These are phyloP conservation scores for Hyppa rectilinea DNA, from an alignment of 2,888 invertebrate genomes.

Conservation along the genomic window DNA sequence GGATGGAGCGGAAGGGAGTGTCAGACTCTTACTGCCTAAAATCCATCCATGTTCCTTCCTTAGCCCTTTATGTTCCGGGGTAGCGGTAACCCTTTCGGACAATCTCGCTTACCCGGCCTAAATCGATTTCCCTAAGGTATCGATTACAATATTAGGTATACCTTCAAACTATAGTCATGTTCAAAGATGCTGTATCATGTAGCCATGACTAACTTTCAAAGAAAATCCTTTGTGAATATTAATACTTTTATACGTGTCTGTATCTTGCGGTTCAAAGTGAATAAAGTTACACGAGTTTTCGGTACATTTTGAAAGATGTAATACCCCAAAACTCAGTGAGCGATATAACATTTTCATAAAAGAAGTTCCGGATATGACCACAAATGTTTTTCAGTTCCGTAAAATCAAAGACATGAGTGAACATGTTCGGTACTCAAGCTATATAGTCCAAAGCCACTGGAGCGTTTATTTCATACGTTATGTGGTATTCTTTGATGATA, in stretches of 20 bases:
- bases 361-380: slow-evolving; percentile 10
- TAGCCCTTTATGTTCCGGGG: too few relatives aligned
- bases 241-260: slow-evolving; percentile 6
- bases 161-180: neutral
- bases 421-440: slow-evolving; percentile 2
- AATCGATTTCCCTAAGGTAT: neutral
- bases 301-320: slow-evolving; percentile 14
- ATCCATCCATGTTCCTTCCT: too few relatives aligned
- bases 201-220: neutral
- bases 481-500: slow-evolving; percentile 36
- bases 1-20: too few relatives aligned
- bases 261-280: slow-evolving; percentile 15
- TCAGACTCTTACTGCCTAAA: too few relatives aligned
- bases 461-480: slow-evolving; percentile 12
- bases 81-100: too few relatives aligned
- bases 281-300: slow-evolving; percentile 12
- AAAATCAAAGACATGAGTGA: slow-evolving; percentile 35
- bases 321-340: slow-evolving; percentile 34
- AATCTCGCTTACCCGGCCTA: too few relatives aligned
- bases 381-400: slow-evolving; percentile 19
- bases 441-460: slow-evolving; percentile 14
- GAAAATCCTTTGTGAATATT: neutral
- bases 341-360: slow-evolving; percentile 25
- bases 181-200: neutral
- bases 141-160: neutral